Evolutionary conservation across 2,797 vertebrate species (phyloP).

Genomic region (Nyctalus aviator): DNA sequence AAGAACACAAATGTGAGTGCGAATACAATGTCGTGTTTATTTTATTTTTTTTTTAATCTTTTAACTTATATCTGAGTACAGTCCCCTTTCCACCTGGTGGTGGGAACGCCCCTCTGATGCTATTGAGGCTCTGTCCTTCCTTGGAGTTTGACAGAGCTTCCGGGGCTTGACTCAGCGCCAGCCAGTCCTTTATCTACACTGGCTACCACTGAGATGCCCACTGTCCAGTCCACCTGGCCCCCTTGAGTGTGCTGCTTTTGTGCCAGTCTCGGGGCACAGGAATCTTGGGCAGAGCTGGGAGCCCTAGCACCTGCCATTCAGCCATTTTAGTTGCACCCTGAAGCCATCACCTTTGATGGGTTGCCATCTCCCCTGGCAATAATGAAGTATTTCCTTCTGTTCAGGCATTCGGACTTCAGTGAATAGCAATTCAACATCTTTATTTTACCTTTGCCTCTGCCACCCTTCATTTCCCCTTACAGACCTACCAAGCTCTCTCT

Average conservation of each 20-base stretch:
- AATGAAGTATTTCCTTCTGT: not conserved
- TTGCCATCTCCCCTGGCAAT: not conserved
- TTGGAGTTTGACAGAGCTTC: not conserved
- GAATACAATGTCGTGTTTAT: not conserved
- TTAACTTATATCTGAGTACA: conserved; percentile 16
- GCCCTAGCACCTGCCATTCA: not conserved
- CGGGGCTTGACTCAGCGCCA: not conserved
- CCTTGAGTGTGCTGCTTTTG: not conserved
- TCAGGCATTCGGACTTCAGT: not conserved
- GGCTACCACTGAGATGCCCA: not conserved
- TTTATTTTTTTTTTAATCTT: conserved; percentile 60
- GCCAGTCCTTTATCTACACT: not conserved
- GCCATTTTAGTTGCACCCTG: not conserved
- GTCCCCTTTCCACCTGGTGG: not conserved
- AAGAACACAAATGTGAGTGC: not conserved
- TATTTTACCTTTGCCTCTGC: not conserved
- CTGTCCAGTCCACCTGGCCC: fast-evolving
- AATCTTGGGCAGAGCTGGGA: not conserved
- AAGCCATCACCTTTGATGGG: not conserved
- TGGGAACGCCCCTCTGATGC: not conserved
- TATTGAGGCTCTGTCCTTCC: not conserved
- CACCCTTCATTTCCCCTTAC: not conserved
- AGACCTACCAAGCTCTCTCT: not conserved
- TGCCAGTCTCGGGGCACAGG: not conserved
- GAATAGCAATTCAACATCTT: conserved; percentile 1